These are phyloP conservation scores for Chrysopa pallens DNA, from an alignment of 1,140 invertebrate genomes.

Conservation along the genomic window DNA sequence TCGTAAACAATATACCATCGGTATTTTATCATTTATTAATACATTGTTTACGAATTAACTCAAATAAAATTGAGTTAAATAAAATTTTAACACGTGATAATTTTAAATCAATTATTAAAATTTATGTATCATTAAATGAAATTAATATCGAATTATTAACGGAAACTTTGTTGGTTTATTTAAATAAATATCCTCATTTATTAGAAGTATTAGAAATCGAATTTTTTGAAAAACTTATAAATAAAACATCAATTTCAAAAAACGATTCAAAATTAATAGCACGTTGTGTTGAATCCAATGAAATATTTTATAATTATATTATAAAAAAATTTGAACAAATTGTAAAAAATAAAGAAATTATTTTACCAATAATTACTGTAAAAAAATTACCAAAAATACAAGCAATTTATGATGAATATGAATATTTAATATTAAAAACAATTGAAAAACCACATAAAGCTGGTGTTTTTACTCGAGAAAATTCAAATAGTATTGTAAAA, in stretches of 20 bases:
- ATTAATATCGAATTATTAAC: constrained; percentile 31
- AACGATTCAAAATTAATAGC: constrained; percentile 26
- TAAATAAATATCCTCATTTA: constrained; percentile 35
- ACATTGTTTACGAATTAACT: neutral
- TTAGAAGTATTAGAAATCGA: constrained; percentile 24
- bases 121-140: constrained; percentile 12
- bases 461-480: constrained; percentile 33
- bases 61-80: neutral
- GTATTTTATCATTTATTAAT: constrained; percentile 10
- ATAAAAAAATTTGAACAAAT: constrained; percentile 8
- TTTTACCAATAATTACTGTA: constrained; percentile 30
- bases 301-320: constrained; percentile 24
- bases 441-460: constrained; percentile 44
- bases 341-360: constrained; percentile 30
- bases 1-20: constrained; percentile 14
- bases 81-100: constrained; percentile 1
- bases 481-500: constrained; percentile 26
- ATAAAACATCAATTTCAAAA: constrained; percentile 26
- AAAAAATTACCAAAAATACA: constrained; percentile 21
- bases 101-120: constrained; percentile 8
- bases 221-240: constrained; percentile 26
- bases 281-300: constrained; percentile 27
- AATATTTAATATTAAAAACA: constrained; percentile 33
- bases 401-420: constrained; percentile 32
- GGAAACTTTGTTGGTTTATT: constrained; percentile 28